These are phyloP conservation scores for Andrena haemorrhoa DNA, from an alignment of 2,888 invertebrate genomes.

Conservation along the genomic window DNA sequence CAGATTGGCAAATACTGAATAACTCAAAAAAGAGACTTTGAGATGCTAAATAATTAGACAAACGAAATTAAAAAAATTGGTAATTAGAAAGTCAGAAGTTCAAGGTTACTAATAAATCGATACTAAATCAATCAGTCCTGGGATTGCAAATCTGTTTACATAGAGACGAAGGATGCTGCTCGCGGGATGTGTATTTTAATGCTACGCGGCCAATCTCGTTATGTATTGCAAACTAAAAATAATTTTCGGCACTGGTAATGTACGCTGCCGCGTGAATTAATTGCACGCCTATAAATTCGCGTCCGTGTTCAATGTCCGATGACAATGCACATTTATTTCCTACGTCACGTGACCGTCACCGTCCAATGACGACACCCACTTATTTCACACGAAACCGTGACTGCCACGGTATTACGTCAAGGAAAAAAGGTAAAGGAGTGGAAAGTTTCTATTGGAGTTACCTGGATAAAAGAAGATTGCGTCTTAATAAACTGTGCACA, in stretches of 20 bases:
- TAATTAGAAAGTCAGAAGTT: neutral
- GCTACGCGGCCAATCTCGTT: neutral
- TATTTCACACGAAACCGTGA: neutral
- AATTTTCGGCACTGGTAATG: constrained; percentile 27
- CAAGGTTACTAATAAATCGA: neutral
- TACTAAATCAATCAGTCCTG: neutral
- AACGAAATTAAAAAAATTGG: too few relatives aligned
- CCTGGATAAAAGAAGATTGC: neutral
- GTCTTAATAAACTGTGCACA: too few relatives aligned
- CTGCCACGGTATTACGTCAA: neutral
- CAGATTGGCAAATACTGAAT: too few relatives aligned
- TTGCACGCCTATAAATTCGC: constrained; percentile 6
- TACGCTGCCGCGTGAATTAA: constrained; percentile 26
- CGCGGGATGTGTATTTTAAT: constrained; percentile 26
- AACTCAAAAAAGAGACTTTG: too few relatives aligned
- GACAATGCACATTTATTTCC: constrained; percentile 13
- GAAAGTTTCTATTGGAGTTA: neutral
- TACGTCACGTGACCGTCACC: neutral
- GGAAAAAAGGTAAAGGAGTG: neutral
- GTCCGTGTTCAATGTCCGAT: constrained; percentile 20
- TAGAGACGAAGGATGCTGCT: neutral
- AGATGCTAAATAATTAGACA: too few relatives aligned
- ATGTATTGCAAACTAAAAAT: constrained; percentile 49
- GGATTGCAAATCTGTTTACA: neutral
- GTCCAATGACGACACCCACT: constrained; percentile 3